phyloP scores from a whole-genome alignment of 64 coral and sea anemone genomes.

The Stichodactyla helianthus region DNA sequence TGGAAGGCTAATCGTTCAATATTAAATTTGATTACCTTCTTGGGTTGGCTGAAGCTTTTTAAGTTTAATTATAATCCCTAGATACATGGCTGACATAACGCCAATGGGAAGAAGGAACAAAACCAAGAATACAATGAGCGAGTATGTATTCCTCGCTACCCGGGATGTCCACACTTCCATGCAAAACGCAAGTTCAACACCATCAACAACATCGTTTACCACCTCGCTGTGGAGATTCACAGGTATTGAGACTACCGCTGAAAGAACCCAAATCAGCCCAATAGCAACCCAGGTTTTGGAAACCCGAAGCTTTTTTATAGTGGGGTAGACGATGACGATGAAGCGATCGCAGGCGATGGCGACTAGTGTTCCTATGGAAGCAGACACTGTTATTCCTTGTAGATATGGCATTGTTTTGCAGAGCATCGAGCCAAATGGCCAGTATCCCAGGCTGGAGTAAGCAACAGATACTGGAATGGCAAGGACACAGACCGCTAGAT shows the following conservation, averaged over 20 bases:
- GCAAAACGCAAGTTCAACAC: not conserved
- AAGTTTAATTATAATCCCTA: constrained; percentile 21
- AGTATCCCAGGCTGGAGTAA: constrained; percentile 39
- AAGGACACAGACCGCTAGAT: constrained; percentile 51
- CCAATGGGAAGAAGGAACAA: constrained; percentile 43
- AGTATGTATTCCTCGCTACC: constrained; percentile 19
- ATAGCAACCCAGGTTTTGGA: constrained; percentile 19
- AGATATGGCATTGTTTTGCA: constrained; percentile 58
- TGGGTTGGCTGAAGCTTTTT: constrained; percentile 26
- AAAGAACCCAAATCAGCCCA: constrained; percentile 31
- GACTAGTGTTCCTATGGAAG: constrained; percentile 49
- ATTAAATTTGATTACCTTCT: constrained; percentile 26
- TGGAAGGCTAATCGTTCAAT: not conserved
- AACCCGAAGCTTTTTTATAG: constrained; percentile 4
- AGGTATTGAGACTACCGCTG: constrained; percentile 26
- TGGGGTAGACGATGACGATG: constrained; percentile 57
- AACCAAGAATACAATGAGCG: constrained; percentile 37
- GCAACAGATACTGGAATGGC: constrained; percentile 42
- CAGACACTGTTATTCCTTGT: constrained; percentile 51
- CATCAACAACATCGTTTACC: not conserved
- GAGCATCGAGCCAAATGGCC: constrained; percentile 37
- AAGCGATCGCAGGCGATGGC: constrained; percentile 61
- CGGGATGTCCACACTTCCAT: constrained; percentile 43
- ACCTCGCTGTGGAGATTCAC: constrained; percentile 39
- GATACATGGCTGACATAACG: constrained; percentile 54